phyloP scores from a whole-genome alignment of 2,888 invertebrate species.

The Drosophila conformis region DNA sequence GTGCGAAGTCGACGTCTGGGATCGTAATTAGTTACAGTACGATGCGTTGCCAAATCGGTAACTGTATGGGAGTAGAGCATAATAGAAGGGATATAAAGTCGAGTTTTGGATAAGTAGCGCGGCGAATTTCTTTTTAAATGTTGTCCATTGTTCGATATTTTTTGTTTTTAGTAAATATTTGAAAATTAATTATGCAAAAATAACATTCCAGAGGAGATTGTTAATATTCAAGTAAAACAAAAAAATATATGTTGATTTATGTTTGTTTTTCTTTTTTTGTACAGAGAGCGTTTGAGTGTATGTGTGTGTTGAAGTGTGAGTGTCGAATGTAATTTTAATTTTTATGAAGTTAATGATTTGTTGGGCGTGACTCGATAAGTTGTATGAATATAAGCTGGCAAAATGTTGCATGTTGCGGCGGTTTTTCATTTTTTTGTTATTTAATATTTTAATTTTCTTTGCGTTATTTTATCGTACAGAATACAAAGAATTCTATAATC shows the following conservation, averaged over 20 bases:
- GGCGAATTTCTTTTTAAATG: slow-evolving; percentile 35
- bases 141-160: slow-evolving; percentile 36
- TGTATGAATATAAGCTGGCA: slow-evolving; percentile 20
- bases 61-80: slow-evolving; percentile 83
- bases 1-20: slow-evolving; percentile 81
- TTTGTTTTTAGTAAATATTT: slow-evolving; percentile 58
- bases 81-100: slow-evolving; percentile 78
- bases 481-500: background rate
- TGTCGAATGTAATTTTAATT: slow-evolving; percentile 10
- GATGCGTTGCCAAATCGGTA: slow-evolving; percentile 80
- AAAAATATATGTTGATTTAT: slow-evolving; percentile 39
- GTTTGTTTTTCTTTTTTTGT: slow-evolving; percentile 19
- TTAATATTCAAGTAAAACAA: slow-evolving; percentile 45
- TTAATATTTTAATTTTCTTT: background rate
- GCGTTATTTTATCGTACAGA: background rate
- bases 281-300: slow-evolving; percentile 34
- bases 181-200: slow-evolving; percentile 71
- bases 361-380: slow-evolving; percentile 28
- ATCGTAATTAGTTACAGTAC: slow-evolving; percentile 80
- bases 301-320: slow-evolving; percentile 11
- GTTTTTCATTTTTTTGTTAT: background rate
- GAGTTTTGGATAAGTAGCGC: slow-evolving; percentile 48
- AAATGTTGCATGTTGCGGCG: slow-evolving; percentile 29
- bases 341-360: slow-evolving; percentile 39
- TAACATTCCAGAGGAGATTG: slow-evolving; percentile 68